Conservation (phyloP, 2,113 vertebrate species). For the Thalassarche chlororhynchos region DNA sequence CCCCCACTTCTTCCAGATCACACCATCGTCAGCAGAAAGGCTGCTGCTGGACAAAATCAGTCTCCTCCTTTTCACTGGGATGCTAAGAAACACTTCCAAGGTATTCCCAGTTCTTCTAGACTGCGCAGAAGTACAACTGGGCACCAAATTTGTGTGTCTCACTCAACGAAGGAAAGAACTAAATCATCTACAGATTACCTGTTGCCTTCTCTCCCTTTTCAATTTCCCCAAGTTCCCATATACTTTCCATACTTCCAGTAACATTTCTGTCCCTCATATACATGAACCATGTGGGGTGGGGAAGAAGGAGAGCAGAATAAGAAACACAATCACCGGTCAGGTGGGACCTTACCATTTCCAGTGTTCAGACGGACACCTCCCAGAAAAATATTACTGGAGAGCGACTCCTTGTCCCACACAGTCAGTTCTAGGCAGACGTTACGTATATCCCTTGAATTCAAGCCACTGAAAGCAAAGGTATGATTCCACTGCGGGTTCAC, state of each 20-base stretch:
- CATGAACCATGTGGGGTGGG: rapidly evolving
- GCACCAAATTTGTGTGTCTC: background rate
- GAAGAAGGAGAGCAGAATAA: background rate
- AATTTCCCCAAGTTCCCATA: background rate
- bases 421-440: constrained; percentile 94
- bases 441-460: constrained; percentile 85
- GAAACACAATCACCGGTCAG: background rate
- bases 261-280: background rate
- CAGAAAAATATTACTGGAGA: constrained; percentile 94
- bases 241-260: background rate
- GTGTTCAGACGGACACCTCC: constrained; percentile 90
- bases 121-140: background rate
- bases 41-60: background rate
- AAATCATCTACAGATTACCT: background rate
- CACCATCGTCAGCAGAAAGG: background rate
- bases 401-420: constrained; percentile 95
- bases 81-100: background rate
- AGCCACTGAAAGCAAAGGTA: constrained; percentile 90
- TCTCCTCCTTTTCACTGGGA: background rate
- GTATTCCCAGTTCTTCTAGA: background rate
- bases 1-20: background rate
- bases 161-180: background rate
- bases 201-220: background rate
- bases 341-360: constrained; percentile 84
- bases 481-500: constrained; percentile 97